Conservation (phyloP, 2,113 vertebrate species). For the Sapajus apella region DNA sequence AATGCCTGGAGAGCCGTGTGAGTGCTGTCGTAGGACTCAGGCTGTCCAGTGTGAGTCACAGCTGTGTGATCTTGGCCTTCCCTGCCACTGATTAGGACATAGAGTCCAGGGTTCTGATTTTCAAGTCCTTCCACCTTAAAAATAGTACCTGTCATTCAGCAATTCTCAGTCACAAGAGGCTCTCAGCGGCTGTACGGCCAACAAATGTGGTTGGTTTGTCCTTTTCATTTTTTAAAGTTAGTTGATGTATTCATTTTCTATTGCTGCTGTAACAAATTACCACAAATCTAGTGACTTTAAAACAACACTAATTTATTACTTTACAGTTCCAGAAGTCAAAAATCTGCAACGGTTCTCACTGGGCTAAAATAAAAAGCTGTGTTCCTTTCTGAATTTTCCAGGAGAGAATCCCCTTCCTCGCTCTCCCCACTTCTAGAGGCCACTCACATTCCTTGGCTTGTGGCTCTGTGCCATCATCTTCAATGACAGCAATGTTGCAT, state of each 20-base stretch:
- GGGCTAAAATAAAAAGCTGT: neutral
- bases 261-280: neutral
- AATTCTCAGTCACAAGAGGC: neutral
- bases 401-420: neutral
- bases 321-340: neutral
- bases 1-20: rapidly evolving
- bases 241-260: neutral
- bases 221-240: neutral
- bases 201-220: neutral
- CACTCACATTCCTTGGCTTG: neutral
- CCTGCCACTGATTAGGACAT: neutral
- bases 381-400: neutral
- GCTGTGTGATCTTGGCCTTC: neutral
- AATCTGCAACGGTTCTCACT: too few species aligned
- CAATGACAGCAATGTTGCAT: rapidly evolving
- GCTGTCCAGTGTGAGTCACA: neutral
- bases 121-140: neutral
- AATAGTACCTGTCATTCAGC: neutral
- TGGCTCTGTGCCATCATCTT: neutral
- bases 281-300: neutral
- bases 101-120: neutral
- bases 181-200: neutral
- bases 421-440: neutral
- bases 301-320: neutral
- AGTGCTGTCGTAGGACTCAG: neutral